Evolutionary conservation across 2,888 invertebrate genomes (phyloP).

Genomic region (Tipula confusa): DNA sequence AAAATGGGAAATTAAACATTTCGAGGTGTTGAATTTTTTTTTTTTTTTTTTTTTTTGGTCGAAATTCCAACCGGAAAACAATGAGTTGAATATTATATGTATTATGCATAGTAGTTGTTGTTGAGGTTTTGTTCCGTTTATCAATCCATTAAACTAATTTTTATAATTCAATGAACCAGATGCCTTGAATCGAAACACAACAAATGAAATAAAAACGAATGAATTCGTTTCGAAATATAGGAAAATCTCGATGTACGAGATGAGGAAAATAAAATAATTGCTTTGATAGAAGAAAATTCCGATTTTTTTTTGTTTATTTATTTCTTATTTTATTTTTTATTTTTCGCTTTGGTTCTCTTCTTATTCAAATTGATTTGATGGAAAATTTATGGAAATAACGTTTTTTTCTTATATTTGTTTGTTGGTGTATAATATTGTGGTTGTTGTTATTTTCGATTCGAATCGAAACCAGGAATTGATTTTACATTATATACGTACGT

Average conservation of each 20-base stretch:
- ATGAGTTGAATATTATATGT: constrained; percentile 8
- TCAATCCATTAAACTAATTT: constrained; percentile 20
- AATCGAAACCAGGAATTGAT: neutral
- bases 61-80: neutral
- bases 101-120: too few relatives aligned
- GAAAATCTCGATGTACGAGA: neutral
- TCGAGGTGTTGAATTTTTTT: neutral
- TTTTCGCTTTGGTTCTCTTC: neutral
- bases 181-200: neutral
- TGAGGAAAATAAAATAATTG: constrained; percentile 20
- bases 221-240: too few relatives aligned
- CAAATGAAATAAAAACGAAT: neutral
- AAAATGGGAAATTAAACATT: neutral
- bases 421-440: too few relatives aligned
- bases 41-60: too few relatives aligned
- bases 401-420: neutral
- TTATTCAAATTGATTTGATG: constrained; percentile 12
- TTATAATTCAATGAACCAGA: neutral
- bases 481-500: neutral
- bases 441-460: neutral
- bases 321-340: neutral
- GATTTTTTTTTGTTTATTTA: neutral
- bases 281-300: neutral
- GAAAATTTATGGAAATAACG: constrained; percentile 20
- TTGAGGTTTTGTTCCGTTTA: neutral